phyloP scores from a whole-genome alignment of 2,888 invertebrate species.

The Sesamia inferens region DNA sequence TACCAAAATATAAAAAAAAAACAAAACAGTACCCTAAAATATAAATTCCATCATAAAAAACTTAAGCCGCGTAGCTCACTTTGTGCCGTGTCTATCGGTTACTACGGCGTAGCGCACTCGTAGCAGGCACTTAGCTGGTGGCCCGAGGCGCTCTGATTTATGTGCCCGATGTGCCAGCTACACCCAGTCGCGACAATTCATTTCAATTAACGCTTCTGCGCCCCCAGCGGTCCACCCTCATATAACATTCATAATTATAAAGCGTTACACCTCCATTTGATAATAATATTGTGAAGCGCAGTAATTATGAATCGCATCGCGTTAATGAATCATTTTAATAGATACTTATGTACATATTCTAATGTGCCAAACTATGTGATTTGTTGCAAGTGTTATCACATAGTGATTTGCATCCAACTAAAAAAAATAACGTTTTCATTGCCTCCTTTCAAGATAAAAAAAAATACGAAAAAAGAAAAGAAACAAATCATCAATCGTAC shows the following conservation, averaged over 20 bases:
- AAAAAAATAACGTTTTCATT: constrained; percentile 38
- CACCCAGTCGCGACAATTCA: constrained; percentile 88
- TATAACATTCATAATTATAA: constrained; percentile 68
- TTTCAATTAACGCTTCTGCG: constrained; percentile 87
- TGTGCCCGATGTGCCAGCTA: constrained; percentile 86
- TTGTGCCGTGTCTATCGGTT: constrained; percentile 68
- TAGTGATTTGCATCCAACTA: constrained; percentile 1
- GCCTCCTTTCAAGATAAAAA: constrained; percentile 23
- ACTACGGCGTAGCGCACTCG: constrained; percentile 69
- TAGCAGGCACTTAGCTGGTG: constrained; percentile 88
- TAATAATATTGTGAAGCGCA: constrained; percentile 29
- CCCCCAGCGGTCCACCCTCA: constrained; percentile 74
- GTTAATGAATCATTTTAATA: constrained; percentile 3
- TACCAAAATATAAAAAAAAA: too few relatives aligned
- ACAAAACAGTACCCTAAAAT: too few relatives aligned
- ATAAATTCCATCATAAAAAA: constrained; percentile 5
- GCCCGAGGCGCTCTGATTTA: constrained; percentile 89
- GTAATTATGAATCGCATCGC: constrained; percentile 11
- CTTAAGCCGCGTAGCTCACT: background rate
- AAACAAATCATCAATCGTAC: constrained; percentile 70
- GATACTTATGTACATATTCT: background rate
- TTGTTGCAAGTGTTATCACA: background rate
- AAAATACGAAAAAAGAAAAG: constrained; percentile 15
- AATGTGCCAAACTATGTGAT: background rate
- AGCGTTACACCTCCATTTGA: constrained; percentile 60